Conservation (phyloP, 2,113 vertebrate genomes). For the Mastomys coucha region DNA sequence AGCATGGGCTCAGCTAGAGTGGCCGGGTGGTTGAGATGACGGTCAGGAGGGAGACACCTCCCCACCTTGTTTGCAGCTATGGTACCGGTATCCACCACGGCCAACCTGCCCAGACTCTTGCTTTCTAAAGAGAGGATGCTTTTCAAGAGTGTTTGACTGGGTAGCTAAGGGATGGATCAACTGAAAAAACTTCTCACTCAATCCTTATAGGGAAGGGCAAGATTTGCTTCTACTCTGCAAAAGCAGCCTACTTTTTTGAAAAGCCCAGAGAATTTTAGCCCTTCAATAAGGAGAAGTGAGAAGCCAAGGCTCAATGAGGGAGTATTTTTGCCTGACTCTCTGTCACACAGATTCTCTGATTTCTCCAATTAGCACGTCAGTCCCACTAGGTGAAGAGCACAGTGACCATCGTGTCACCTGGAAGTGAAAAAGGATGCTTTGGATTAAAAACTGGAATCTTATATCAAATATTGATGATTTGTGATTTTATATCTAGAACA, state of each 20-base stretch:
- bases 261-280: slow-evolving; percentile 4
- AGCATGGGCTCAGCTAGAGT: neutral
- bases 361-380: neutral
- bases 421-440: neutral
- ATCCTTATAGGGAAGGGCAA: slow-evolving; percentile 61
- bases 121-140: neutral
- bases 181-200: slow-evolving; percentile 43
- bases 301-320: slow-evolving; percentile 64
- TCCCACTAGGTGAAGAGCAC: neutral
- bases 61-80: neutral
- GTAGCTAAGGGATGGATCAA: neutral
- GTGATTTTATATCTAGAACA: slow-evolving; percentile 5
- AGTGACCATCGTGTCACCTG: neutral
- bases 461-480: neutral
- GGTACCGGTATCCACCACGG: too few species aligned
- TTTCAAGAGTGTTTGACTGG: neutral
- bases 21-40: neutral
- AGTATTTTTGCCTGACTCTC: slow-evolving; percentile 6
- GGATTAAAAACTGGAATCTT: neutral
- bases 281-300: slow-evolving; percentile 49
- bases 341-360: neutral
- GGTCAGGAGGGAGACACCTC: neutral
- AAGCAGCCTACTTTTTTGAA: slow-evolving; percentile 60
- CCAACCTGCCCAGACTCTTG: neutral
- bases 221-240: slow-evolving; percentile 36